Conservation (phyloP, 2,888 invertebrate genomes). For the Eilema sororculum region DNA sequence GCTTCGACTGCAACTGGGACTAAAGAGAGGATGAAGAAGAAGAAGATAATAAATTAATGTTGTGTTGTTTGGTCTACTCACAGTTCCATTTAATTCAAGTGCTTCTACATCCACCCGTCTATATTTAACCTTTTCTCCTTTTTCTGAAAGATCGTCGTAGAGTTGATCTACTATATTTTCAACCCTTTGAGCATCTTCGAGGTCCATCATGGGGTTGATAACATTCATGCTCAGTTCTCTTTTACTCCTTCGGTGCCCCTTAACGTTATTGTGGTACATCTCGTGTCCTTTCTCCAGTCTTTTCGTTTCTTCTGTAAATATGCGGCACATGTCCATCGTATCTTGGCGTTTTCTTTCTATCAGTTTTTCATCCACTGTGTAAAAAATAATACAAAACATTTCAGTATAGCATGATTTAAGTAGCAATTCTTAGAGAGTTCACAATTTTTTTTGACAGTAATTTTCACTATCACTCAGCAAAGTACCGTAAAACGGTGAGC, state of each 20-base stretch:
- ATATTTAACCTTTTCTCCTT: conserved; percentile 62
- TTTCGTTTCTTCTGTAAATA: conserved; percentile 69
- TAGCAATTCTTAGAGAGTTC: too few relatives aligned
- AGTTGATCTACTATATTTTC: conserved; percentile 74
- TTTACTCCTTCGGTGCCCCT: conserved; percentile 42
- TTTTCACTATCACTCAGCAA: too few relatives aligned
- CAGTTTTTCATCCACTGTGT: conserved; percentile 68
- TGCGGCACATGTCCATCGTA: conserved; percentile 75
- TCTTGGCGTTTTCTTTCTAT: conserved; percentile 75
- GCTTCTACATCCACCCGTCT: conserved; percentile 48
- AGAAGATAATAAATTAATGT: too few relatives aligned
- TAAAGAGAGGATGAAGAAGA: too few relatives aligned
- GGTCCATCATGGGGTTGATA: conserved; percentile 53
- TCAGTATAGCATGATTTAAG: background rate
- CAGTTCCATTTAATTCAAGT: background rate
- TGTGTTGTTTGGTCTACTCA: background rate
- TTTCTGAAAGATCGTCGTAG: conserved; percentile 70
- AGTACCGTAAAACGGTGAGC: too few relatives aligned
- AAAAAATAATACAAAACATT: conserved; percentile 19
- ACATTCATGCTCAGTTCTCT: conserved; percentile 43
- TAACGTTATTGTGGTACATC: background rate
- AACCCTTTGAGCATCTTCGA: conserved; percentile 60
- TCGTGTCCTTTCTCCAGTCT: conserved; percentile 29
- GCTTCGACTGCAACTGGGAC: too few relatives aligned
- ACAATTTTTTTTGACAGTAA: too few relatives aligned